Percentiles rank a stretch among this genome's conserved stretches.
Conservation (phyloP, 1,140 invertebrate genomes). For the Drosophila prosaltans region DNA sequence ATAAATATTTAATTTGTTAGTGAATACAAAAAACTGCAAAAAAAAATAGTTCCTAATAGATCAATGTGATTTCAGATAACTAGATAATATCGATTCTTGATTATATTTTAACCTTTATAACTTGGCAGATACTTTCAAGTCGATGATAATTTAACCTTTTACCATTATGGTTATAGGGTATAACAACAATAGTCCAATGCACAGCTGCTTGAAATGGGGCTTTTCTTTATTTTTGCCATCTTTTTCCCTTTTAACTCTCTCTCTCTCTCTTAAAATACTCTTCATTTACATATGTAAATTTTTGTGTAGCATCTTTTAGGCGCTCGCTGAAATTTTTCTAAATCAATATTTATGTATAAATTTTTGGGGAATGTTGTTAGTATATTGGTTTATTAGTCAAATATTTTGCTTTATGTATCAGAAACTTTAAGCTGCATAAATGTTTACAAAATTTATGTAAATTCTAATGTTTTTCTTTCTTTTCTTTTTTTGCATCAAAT, state of each 20-base stretch:
- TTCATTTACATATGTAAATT: conserved; percentile 19
- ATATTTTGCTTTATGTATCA: conserved; percentile 5
- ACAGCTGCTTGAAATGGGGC: neutral
- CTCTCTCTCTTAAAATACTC: neutral
- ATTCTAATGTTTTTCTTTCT: conserved; percentile 6
- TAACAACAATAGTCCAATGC: neutral
- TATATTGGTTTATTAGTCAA: conserved; percentile 8
- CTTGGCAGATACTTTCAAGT: neutral
- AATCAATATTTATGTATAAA: conserved; percentile 19
- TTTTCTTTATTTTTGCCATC: neutral
- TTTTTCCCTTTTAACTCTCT: neutral
- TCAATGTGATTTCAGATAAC: too few relatives aligned
- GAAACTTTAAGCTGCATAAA: conserved; percentile 22
- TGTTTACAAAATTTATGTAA: conserved; percentile 11
- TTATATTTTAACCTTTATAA: too few relatives aligned
- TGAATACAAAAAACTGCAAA: too few relatives aligned
- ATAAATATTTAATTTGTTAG: too few relatives aligned
- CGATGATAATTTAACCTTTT: neutral
- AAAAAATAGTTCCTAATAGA: too few relatives aligned
- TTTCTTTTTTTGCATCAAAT: conserved; percentile 5
- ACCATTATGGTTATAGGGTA: neutral
- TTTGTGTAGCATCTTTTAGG: conserved; percentile 12
- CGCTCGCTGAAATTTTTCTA: neutral
- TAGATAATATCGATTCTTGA: too few relatives aligned
- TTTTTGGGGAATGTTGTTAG: conserved; percentile 5